phyloP scores from a whole-genome alignment of 2,113 vertebrate genomes.

The Lophotis ruficrista region DNA sequence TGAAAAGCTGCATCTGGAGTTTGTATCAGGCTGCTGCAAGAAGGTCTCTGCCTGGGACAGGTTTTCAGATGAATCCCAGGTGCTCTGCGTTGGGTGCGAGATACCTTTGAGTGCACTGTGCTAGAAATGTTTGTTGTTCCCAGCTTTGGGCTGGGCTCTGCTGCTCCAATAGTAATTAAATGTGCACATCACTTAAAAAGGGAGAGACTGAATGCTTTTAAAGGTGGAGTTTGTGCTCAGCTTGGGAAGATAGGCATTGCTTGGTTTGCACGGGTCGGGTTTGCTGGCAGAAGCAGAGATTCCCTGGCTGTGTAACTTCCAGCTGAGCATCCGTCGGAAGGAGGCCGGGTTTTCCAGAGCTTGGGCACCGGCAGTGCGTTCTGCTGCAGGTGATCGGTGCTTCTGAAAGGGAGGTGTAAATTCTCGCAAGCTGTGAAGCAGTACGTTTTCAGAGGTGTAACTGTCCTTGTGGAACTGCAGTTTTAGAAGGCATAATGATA shows the following conservation, averaged over 20 bases:
- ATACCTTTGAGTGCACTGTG: not conserved
- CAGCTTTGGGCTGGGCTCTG: not conserved
- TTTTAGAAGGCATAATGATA: not conserved
- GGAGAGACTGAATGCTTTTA: not conserved
- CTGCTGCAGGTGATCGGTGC: not conserved
- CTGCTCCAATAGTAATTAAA: not conserved
- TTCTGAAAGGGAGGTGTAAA: not conserved
- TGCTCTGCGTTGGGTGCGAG: not conserved
- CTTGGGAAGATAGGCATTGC: not conserved
- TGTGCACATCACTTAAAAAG: not conserved
- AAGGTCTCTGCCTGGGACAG: not conserved
- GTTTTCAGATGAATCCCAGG: constrained; percentile 11
- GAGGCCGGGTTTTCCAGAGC: not conserved
- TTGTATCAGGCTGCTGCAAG: constrained; percentile 14
- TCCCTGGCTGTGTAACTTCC: fast-evolving
- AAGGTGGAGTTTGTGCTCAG: not conserved
- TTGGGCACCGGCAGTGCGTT: not conserved
- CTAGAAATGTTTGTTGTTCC: not conserved
- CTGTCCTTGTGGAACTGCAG: fast-evolving
- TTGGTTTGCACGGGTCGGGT: not conserved
- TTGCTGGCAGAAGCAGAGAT: not conserved
- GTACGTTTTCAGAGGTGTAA: not conserved
- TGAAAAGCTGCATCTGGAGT: constrained; percentile 44
- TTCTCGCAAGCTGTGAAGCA: fast-evolving
- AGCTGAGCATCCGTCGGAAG: not conserved